phyloP scores from a whole-genome alignment of 2,888 invertebrate genomes.

The Miltochrista miniata region DNA sequence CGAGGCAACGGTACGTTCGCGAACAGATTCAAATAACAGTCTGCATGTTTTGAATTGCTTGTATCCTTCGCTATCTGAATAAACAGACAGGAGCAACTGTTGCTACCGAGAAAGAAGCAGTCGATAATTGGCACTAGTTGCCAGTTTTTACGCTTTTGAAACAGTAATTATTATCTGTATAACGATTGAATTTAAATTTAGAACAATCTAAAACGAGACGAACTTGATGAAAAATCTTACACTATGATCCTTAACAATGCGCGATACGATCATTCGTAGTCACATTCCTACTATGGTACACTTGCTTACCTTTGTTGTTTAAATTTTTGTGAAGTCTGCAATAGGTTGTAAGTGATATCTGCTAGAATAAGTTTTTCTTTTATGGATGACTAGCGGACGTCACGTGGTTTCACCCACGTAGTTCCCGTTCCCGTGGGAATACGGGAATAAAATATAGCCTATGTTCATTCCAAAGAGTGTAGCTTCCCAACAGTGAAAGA shows the following conservation, averaged over 20 bases:
- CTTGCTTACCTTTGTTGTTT: too few species aligned
- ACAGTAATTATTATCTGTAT: conserved; percentile 21
- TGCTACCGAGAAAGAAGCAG: conserved; percentile 6
- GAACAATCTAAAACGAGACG: background rate
- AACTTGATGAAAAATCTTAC: background rate
- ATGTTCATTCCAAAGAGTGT: too few species aligned
- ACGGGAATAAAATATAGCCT: too few species aligned
- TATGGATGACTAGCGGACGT: too few species aligned
- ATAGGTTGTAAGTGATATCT: too few species aligned
- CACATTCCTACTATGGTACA: too few species aligned
- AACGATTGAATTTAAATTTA: background rate
- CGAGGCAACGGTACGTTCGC: conserved; percentile 60
- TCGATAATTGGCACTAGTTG: conserved; percentile 21
- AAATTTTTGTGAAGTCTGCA: too few species aligned
- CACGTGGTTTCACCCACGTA: too few species aligned
- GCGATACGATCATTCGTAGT: too few species aligned
- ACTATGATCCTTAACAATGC: background rate
- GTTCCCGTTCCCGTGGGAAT: too few species aligned
- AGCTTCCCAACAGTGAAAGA: too few species aligned
- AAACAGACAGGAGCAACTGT: conserved; percentile 43
- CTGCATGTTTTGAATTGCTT: conserved; percentile 63
- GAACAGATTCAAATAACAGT: conserved; percentile 55
- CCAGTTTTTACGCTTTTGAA: conserved; percentile 21
- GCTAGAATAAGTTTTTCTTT: too few species aligned
- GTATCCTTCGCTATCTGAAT: conserved; percentile 70